Percentiles rank a stretch among this genome's conserved stretches.
Evolutionary conservation across 2,113 vertebrate species (phyloP).

Genomic region (Serinus canaria): DNA sequence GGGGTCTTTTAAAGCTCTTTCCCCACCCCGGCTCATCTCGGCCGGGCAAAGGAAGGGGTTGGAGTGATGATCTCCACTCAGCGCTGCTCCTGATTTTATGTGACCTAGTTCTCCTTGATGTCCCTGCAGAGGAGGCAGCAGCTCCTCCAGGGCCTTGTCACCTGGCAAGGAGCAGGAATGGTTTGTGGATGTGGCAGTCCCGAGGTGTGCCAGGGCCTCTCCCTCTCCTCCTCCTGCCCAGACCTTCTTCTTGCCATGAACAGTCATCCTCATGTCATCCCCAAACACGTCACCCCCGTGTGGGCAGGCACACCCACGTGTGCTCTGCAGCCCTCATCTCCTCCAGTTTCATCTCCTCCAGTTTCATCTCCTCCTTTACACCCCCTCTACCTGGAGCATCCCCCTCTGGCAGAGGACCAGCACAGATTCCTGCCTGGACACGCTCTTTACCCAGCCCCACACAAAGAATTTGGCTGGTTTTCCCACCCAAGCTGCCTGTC

Average conservation of each 20-base stretch:
- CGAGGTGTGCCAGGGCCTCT: background rate
- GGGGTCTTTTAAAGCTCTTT: background rate
- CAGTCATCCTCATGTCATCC: background rate
- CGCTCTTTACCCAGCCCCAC: background rate
- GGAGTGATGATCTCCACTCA: background rate
- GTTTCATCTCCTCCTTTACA: background rate
- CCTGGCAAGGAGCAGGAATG: fast-evolving
- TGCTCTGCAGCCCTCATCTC: background rate
- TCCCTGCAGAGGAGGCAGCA: background rate
- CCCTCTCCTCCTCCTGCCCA: background rate
- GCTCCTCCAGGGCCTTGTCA: background rate
- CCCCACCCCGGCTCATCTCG: background rate
- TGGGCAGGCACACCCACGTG: background rate
- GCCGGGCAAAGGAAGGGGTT: background rate
- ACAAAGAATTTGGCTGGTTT: background rate
- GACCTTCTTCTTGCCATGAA: background rate
- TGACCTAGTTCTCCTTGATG: fast-evolving
- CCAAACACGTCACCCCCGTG: background rate
- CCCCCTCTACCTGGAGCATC: background rate
- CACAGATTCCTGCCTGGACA: background rate
- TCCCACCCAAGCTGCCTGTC: background rate
- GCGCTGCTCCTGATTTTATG: fast-evolving
- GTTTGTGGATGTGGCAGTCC: background rate
- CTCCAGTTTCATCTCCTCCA: background rate
- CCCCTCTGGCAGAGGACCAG: fast-evolving